Evolutionary conservation across 2,888 invertebrate genomes (phyloP).

Genomic region (Caenorhabditis japonica): DNA sequence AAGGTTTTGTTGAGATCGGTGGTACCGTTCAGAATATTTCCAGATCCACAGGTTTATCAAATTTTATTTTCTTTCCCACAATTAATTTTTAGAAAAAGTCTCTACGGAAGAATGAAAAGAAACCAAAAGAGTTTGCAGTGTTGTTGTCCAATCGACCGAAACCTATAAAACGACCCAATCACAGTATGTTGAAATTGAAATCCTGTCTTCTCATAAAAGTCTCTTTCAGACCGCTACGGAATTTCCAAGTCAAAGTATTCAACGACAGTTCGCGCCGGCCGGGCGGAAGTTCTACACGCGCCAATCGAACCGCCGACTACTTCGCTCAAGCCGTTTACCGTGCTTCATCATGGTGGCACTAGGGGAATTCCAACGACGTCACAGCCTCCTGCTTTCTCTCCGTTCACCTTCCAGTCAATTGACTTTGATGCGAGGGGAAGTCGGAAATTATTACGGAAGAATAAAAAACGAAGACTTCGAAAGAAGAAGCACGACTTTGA

Average conservation of each 20-base stretch:
- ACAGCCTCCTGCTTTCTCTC: slow-evolving; percentile 38
- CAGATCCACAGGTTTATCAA: slow-evolving; percentile 26
- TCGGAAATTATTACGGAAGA: slow-evolving; percentile 22
- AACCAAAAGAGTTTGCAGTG: slow-evolving; percentile 28
- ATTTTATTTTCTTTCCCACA: too few species aligned
- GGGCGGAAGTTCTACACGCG: slow-evolving; percentile 24
- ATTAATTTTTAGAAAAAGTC: slow-evolving; percentile 22
- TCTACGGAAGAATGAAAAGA: slow-evolving; percentile 9
- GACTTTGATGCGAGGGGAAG: slow-evolving; percentile 29
- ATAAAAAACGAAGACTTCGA: slow-evolving; percentile 21
- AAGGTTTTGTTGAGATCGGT: slow-evolving; percentile 44
- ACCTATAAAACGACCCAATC: slow-evolving; percentile 4
- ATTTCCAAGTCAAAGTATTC: slow-evolving; percentile 43
- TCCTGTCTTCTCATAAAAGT: too few species aligned
- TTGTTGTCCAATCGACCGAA: slow-evolving; percentile 15
- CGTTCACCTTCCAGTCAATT: slow-evolving; percentile 38
- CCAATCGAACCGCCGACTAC: slow-evolving; percentile 45
- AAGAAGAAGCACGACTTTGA: slow-evolving; percentile 45
- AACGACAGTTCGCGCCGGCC: slow-evolving; percentile 16
- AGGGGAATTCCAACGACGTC: slow-evolving; percentile 33
- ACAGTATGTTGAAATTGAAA: slow-evolving; percentile 18
- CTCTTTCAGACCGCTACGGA: slow-evolving; percentile 40
- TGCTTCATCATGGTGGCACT: slow-evolving; percentile 38
- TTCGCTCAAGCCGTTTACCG: slow-evolving; percentile 43
- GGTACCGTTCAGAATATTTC: slow-evolving; percentile 46